Percentiles rank a stretch among this genome's conserved stretches.
These are phyloP conservation scores for Amphilophus citrinellus DNA, from an alignment of 2,113 vertebrate species.

Conservation along the genomic window DNA sequence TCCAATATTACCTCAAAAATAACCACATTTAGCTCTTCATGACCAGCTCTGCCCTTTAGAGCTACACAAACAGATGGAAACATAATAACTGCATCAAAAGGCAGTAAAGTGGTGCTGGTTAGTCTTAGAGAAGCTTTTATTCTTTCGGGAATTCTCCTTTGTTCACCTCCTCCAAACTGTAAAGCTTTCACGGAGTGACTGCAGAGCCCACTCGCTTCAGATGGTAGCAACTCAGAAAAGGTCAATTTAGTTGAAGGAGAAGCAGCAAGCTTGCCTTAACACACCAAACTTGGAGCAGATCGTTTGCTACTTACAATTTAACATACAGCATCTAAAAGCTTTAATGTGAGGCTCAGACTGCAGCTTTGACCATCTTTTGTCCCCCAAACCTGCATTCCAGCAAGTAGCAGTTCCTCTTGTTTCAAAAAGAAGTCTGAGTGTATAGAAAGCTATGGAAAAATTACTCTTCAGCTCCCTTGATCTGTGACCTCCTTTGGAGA, in stretches of 20 bases:
- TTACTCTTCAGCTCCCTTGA: too few species aligned
- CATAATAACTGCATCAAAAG: slow-evolving; percentile 13
- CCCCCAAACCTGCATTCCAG: neutral
- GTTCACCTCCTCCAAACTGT: slow-evolving; percentile 43
- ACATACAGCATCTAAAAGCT: neutral
- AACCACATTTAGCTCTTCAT: neutral
- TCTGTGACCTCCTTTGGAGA: too few species aligned
- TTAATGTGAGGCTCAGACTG: neutral
- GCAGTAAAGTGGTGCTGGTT: slow-evolving; percentile 29
- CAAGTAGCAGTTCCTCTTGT: too few species aligned
- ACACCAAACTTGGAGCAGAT: slow-evolving; percentile 11
- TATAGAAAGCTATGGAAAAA: neutral
- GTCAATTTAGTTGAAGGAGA: slow-evolving; percentile 61
- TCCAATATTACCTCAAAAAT: neutral
- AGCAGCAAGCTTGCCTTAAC: slow-evolving; percentile 23
- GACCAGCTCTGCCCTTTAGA: neutral
- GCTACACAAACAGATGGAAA: neutral
- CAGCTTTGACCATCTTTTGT: neutral
- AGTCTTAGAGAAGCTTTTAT: slow-evolving; percentile 24
- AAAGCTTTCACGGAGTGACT: slow-evolving; percentile 48
- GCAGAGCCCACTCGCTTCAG: slow-evolving; percentile 44
- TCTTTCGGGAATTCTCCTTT: slow-evolving; percentile 47
- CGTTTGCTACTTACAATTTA: neutral
- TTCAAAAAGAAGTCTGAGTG: neutral
- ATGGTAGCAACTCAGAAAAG: slow-evolving; percentile 56